These are phyloP conservation scores for Herpailurus yagouaroundi DNA, from an alignment of 2,113 vertebrate species.

Conservation along the genomic window DNA sequence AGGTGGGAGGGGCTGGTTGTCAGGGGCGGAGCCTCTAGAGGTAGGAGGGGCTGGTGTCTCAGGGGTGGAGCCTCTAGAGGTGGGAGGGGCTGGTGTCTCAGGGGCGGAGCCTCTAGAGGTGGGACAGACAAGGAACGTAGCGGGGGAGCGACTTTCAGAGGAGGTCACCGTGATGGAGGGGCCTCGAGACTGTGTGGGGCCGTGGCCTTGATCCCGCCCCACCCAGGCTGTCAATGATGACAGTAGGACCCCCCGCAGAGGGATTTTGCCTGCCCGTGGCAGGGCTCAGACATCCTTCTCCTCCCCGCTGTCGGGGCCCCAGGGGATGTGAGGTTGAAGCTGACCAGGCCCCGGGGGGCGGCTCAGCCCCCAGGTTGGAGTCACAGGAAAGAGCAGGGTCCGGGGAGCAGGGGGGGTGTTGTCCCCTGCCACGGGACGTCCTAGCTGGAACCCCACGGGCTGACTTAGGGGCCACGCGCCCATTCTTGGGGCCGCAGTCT, in stretches of 20 bases:
- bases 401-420: rapidly evolving
- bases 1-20: too few species aligned
- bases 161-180: background rate
- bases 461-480: background rate
- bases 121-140: background rate
- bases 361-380: rapidly evolving
- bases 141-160: background rate
- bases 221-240: background rate
- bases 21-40: rapidly evolving
- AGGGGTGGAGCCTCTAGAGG: too few species aligned
- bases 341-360: rapidly evolving
- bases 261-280: background rate
- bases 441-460: rapidly evolving
- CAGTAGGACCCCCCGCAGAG: too few species aligned
- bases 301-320: rapidly evolving
- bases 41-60: too few species aligned
- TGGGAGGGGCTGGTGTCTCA: too few species aligned
- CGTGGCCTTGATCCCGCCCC: background rate
- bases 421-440: rapidly evolving
- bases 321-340: background rate
- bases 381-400: background rate
- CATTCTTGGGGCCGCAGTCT: too few species aligned
- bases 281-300: too few species aligned
- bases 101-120: background rate
- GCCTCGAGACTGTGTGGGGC: background rate